Evolutionary conservation across 1,140 invertebrate genomes (phyloP), one percentile per base, ranked within the genome.

Genomic region (Brachionus plicatilis): DNA sequence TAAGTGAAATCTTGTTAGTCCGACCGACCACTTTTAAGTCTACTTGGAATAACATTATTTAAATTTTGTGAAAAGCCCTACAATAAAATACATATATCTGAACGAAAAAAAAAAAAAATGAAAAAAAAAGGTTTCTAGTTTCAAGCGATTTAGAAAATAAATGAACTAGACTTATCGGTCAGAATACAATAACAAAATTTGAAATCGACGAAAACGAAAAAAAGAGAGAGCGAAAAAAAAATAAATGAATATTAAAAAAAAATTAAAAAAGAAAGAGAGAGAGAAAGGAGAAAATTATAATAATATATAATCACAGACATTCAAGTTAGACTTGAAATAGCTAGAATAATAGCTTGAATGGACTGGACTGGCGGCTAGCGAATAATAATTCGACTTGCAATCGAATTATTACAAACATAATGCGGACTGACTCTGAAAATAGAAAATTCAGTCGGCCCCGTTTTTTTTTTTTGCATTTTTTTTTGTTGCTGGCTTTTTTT

Each of bases 231-330:
- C 37, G 14, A 70, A 37, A 70, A 37, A n/a, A 72, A n/a, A 72
- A 20, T 37, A 37, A 6, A 37, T 37, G 7, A 4, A 37, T 7
- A 37, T 37, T 37, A 37, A 37, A 37, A 37, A 11, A 33, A 14
- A 41, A 12, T n/a, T n/a, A n/a, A 68, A 3, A 68, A 12, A 68
- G 14, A 70, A 24, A 68, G 27, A 33, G 24, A 33, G 29, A 33
- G 24, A 33, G 14, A 70, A 43, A 68, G 27, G 33, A 33, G 9
- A 72, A 72, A 72, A 72, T 72, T 72, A 72, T 72, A 72, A 72
- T 72, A 72, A 72, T 72, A 72, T 72, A 72, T 72, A 72, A 72
- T 72, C 68, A 72, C 68, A 72, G 68, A 72, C 68, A 72, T 72
- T 72, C 68, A 43, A 41, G 41, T 72, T 72, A 20, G 37, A 72